phyloP scores from a whole-genome alignment of 2,797 vertebrate genomes.

The Anniella stebbinsi region DNA sequence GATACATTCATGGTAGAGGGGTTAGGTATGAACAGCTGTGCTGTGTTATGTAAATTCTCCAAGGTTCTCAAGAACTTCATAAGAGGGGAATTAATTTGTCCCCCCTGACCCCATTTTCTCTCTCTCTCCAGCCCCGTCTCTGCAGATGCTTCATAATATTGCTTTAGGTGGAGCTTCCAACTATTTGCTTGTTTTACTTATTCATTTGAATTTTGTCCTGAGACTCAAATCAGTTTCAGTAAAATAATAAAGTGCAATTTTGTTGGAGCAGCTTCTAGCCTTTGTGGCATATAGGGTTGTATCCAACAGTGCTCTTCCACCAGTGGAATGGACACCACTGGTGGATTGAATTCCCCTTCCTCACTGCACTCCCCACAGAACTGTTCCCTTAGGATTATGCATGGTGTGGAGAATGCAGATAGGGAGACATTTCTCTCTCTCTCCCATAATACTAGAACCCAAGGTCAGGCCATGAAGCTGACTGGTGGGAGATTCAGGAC shows the following conservation, averaged over 20 bases:
- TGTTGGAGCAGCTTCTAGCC: not conserved
- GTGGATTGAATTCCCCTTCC: too few species aligned
- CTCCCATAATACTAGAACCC: too few species aligned
- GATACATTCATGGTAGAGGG: constrained; percentile 21
- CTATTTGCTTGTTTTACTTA: not conserved
- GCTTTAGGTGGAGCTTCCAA: not conserved
- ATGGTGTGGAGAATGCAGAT: too few species aligned
- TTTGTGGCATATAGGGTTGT: not conserved
- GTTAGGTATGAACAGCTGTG: constrained; percentile 51
- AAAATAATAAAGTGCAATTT: not conserved
- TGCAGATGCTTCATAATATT: not conserved
- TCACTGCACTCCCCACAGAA: too few species aligned
- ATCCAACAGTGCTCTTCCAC: not conserved
- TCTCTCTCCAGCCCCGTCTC: not conserved
- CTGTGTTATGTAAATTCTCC: constrained; percentile 41
- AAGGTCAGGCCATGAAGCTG: too few species aligned
- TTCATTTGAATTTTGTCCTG: not conserved
- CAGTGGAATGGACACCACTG: too few species aligned
- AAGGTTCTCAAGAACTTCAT: not conserved
- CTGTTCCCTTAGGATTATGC: too few species aligned
- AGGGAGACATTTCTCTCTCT: too few species aligned
- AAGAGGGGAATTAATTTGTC: constrained; percentile 20
- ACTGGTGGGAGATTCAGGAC: too few species aligned
- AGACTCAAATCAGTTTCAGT: not conserved
- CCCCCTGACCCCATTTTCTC: not conserved